phyloP scores from a whole-genome alignment of 2,113 vertebrate species.

The Polypterus bichir region DNA sequence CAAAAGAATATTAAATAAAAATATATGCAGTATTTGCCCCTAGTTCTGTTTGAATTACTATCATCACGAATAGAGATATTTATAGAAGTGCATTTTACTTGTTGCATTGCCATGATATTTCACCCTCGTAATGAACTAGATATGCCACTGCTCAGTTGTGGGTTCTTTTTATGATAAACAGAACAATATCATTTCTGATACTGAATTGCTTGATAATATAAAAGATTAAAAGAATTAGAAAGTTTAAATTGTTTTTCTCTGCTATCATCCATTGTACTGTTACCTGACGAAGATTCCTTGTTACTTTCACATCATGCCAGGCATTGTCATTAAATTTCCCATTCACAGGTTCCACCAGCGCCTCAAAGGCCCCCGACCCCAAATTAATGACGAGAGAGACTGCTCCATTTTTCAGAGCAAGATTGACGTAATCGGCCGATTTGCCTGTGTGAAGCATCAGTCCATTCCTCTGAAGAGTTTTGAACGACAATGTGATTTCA shows the following conservation, averaged over 20 bases:
- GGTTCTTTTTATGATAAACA: slow-evolving; percentile 42
- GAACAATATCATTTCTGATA: slow-evolving; percentile 16
- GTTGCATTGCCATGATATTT: not conserved
- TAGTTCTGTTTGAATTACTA: not conserved
- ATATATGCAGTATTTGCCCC: too few species aligned
- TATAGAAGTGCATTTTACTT: not conserved
- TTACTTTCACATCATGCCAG: slow-evolving; percentile 99
- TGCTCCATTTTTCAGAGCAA: slow-evolving; percentile 96
- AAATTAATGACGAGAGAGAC: slow-evolving; percentile 99
- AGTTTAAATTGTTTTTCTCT: slow-evolving; percentile 42
- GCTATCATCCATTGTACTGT: slow-evolving; percentile 78
- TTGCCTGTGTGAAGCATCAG: slow-evolving; percentile 98
- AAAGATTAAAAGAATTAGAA: not conserved
- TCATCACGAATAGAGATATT: not conserved
- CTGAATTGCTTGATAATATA: not conserved
- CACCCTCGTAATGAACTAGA: slow-evolving; percentile 56
- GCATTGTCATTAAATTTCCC: slow-evolving; percentile 99
- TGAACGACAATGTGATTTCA: slow-evolving; percentile 96
- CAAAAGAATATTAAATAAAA: too few species aligned
- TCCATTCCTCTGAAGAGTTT: slow-evolving; percentile 95
- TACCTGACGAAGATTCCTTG: slow-evolving; percentile 99
- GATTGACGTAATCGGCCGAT: slow-evolving; percentile 97
- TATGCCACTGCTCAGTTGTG: slow-evolving; percentile 77
- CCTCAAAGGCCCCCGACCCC: slow-evolving; percentile 98
- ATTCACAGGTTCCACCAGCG: slow-evolving; percentile 98